Evolutionary conservation across 2,113 vertebrate species (phyloP).

Genomic region (Engraulis encrasicolus): DNA sequence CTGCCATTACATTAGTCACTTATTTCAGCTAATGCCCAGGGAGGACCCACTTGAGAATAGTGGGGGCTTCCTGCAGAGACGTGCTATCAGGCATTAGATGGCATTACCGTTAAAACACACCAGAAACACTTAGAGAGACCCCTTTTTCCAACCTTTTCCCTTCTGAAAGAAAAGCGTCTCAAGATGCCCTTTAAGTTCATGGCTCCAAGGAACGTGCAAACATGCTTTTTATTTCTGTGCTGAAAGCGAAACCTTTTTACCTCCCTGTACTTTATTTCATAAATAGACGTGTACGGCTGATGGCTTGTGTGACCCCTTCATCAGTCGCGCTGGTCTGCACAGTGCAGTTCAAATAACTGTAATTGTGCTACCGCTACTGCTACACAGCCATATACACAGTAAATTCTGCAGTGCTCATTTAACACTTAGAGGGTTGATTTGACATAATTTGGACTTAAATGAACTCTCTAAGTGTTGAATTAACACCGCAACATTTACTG

Average conservation of each 20-base stretch:
- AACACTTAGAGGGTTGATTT: too few relatives aligned
- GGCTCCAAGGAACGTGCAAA: slow-evolving; percentile 5
- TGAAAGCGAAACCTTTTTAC: not conserved
- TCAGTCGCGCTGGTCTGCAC: not conserved
- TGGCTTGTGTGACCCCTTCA: not conserved
- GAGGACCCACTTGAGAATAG: slow-evolving; percentile 75
- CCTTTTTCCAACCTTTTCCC: slow-evolving; percentile 67
- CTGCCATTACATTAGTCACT: slow-evolving; percentile 71
- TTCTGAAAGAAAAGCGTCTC: slow-evolving; percentile 60
- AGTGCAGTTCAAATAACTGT: not conserved
- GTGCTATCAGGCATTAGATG: slow-evolving; percentile 75
- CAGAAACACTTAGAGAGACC: slow-evolving; percentile 62
- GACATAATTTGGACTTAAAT: too few relatives aligned
- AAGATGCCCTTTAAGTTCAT: slow-evolving; percentile 52
- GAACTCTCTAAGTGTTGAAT: too few relatives aligned
- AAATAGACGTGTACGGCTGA: not conserved
- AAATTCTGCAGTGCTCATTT: too few relatives aligned
- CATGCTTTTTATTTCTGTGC: not conserved
- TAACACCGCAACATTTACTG: too few relatives aligned
- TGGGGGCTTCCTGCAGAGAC: slow-evolving; percentile 69
- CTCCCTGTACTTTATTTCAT: not conserved
- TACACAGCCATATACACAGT: too few relatives aligned
- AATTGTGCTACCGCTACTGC: not conserved
- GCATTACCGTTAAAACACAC: slow-evolving; percentile 65
- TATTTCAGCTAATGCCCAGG: slow-evolving; percentile 74